These are phyloP conservation scores for Proterorhinus semilunaris DNA, from an alignment of 2,113 vertebrate species.

Conservation along the genomic window DNA sequence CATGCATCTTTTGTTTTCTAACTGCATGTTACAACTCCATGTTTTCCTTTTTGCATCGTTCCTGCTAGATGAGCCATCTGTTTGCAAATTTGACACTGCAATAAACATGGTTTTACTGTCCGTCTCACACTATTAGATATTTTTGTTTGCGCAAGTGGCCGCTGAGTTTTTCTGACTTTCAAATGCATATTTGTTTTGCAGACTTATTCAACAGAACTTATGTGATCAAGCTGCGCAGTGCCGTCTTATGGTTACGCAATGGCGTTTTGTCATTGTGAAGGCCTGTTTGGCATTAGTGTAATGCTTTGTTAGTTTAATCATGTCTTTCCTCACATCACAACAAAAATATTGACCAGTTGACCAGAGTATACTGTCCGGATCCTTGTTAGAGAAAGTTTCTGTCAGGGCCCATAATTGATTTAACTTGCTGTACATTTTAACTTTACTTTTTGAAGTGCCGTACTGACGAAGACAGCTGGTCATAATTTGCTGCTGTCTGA, in stretches of 20 bases:
- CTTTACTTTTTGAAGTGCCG: slow-evolving; percentile 2
- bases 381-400: slow-evolving; percentile 1
- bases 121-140: slow-evolving; percentile 6
- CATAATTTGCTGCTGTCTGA: slow-evolving; percentile 42
- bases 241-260: slow-evolving; percentile 7
- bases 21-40: slow-evolving; percentile 20
- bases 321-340: background rate
- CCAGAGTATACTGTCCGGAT: background rate
- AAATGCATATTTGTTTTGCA: slow-evolving; percentile 9
- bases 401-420: slow-evolving; percentile 27
- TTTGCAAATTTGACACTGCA: slow-evolving; percentile 23
- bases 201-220: slow-evolving; percentile 6
- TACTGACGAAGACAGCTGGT: slow-evolving; percentile 41
- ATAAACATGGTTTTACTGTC: slow-evolving; percentile 45
- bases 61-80: slow-evolving; percentile 35
- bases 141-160: slow-evolving; percentile 18
- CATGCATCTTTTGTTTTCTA: slow-evolving; percentile 1
- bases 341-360: slow-evolving; percentile 11
- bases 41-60: slow-evolving; percentile 16
- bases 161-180: slow-evolving; percentile 21
- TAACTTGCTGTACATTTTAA: background rate
- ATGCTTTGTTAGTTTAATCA: background rate
- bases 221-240: slow-evolving; percentile 17
- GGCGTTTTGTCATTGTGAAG: slow-evolving; percentile 11
- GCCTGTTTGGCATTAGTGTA: background rate